These are phyloP conservation scores for Oreochromis niloticus DNA, from an alignment of 2,113 vertebrate species.

Conservation along the genomic window DNA sequence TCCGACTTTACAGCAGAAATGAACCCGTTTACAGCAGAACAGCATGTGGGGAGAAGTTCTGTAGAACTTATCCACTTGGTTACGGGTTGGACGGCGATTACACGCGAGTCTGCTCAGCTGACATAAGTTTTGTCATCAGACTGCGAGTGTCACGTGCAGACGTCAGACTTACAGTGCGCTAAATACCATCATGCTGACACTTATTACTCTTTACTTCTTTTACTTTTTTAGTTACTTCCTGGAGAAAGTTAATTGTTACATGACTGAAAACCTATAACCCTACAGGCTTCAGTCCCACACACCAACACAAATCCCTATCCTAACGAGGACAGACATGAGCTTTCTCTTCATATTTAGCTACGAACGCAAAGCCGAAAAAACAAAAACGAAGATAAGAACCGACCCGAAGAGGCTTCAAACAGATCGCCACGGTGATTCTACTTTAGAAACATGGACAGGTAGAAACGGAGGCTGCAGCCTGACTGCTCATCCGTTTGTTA, in stretches of 20 bases:
- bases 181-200: background rate
- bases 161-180: fast-evolving
- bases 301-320: background rate
- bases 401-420: background rate
- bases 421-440: background rate
- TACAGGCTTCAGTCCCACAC: background rate
- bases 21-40: background rate
- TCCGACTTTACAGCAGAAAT: background rate
- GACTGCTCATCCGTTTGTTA: background rate
- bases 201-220: background rate
- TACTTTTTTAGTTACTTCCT: background rate
- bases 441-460: fast-evolving
- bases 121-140: fast-evolving
- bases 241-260: background rate
- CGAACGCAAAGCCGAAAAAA: background rate
- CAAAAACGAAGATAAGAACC: background rate
- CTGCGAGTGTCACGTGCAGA: fast-evolving
- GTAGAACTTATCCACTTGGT: background rate
- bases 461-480: background rate
- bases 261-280: too few species aligned
- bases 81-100: too few species aligned
- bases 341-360: background rate
- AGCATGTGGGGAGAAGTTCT: background rate
- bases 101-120: background rate
- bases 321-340: background rate